phyloP scores from a whole-genome alignment of 1,140 invertebrate species.

The Drosophila gunungcola region DNA sequence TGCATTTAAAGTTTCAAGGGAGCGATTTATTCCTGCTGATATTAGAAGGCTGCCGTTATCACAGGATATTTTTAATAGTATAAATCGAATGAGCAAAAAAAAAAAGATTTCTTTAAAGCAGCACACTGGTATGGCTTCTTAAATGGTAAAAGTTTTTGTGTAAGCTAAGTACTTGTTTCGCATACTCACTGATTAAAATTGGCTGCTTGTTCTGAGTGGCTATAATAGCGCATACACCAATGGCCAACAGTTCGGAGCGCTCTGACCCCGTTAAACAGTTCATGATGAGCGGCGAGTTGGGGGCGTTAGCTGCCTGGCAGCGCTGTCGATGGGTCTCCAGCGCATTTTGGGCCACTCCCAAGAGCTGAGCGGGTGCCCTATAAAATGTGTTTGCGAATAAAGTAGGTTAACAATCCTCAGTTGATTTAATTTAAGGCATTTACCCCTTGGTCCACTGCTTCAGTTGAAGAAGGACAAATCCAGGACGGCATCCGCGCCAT shows the following conservation, averaged over 20 bases:
- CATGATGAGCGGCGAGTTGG: slow-evolving; percentile 72
- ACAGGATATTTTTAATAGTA: too few species aligned
- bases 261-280: slow-evolving; percentile 83
- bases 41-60: too few species aligned
- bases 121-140: too few species aligned
- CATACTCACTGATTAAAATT: slow-evolving; percentile 73
- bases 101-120: too few species aligned
- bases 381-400: background rate
- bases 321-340: slow-evolving; percentile 73
- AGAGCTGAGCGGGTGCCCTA: slow-evolving; percentile 70
- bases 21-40: too few species aligned
- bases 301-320: slow-evolving; percentile 57
- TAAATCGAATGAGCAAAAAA: too few species aligned
- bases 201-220: slow-evolving; percentile 76
- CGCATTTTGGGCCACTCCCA: slow-evolving; percentile 79
- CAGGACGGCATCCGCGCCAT: slow-evolving; percentile 75
- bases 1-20: too few species aligned
- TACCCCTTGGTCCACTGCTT: slow-evolving; percentile 84
- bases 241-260: slow-evolving; percentile 76
- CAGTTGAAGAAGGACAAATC: slow-evolving; percentile 79
- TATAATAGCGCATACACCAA: slow-evolving; percentile 72
- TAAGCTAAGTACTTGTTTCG: too few species aligned
- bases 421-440: background rate
- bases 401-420: background rate
- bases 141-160: too few species aligned